Conservation (phyloP, 2,888 invertebrate species). For the Drosophila cracens region DNA sequence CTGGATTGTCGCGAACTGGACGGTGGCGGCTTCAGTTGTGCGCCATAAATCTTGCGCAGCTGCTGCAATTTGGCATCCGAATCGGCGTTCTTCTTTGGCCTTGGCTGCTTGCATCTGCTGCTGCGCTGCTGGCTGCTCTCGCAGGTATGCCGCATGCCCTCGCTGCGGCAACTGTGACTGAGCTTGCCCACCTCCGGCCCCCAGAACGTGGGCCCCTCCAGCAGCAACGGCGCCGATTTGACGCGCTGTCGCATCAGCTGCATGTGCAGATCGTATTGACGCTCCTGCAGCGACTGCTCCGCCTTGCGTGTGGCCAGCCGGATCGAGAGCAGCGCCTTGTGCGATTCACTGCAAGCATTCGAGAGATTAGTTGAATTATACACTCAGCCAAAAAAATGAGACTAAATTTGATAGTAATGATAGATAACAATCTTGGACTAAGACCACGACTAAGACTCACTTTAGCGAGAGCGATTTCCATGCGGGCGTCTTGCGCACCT, state of each 20-base stretch:
- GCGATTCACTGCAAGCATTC: slow-evolving; percentile 76
- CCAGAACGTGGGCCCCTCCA: slow-evolving; percentile 83
- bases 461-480: slow-evolving; percentile 84
- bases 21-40: slow-evolving; percentile 38
- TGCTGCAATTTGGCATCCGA: slow-evolving; percentile 60
- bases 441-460: slow-evolving; percentile 60
- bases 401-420: too few relatives aligned
- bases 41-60: slow-evolving; percentile 72
- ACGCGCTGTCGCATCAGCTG: slow-evolving; percentile 84
- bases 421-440: background rate
- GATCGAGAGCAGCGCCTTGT: slow-evolving; percentile 82
- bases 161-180: slow-evolving; percentile 80
- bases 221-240: slow-evolving; percentile 83
- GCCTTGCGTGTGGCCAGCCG: slow-evolving; percentile 84
- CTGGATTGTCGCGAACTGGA: slow-evolving; percentile 63
- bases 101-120: slow-evolving; percentile 34
- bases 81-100: slow-evolving; percentile 57
- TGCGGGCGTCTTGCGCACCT: slow-evolving; percentile 84
- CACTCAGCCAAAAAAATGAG: background rate
- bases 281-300: slow-evolving; percentile 83
- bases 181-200: slow-evolving; percentile 82
- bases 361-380: slow-evolving; percentile 1
- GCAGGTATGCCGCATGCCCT: slow-evolving; percentile 76
- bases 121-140: slow-evolving; percentile 65
- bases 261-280: slow-evolving; percentile 84